Evolutionary conservation across 2,888 invertebrate genomes (phyloP), one percentile per base, ranked within the genome.

Genomic region (Oeneis ivallda): DNA sequence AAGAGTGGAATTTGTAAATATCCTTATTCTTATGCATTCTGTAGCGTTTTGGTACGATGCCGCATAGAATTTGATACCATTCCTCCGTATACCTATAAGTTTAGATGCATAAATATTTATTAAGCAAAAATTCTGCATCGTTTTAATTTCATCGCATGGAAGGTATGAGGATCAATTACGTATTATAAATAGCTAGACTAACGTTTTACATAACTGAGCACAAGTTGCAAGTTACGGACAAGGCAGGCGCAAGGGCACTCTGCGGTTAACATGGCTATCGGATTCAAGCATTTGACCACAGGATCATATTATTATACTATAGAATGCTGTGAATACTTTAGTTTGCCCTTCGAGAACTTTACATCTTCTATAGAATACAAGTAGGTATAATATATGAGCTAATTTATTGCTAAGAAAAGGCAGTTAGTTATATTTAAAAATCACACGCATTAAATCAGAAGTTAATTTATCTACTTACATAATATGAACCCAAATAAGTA

Each of bases 231-330:
- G 69, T 58, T 64, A 66, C 62, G 69, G 65, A 68, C 75, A 75
- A 75, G 74, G 72, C 75, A 72, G 67, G 50, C 67, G 71, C 74
- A 75, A 77, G 80, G 77, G 69, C 73, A 70, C 49, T 50, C 65
- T 74, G 80, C 69, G 80, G 80, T 77, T 72, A 64, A 64, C 68
- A 63, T 58, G 69, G 66, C 62, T 67, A 70, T 70, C 70, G 60
- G 61, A 68, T 71, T 67, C 68, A 65, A 65, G 61, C 62, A 66
- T 65, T 70, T 65, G 70, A 71, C 71, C 71, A 53, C 71, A 71
- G 53, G 65, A 64, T 60, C 56, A 54, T 69, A 64, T 62, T 56
- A 56, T 65, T 8, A 2, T 43, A 5, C 37, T 19, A 13, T 26
- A 50, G 26, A 50, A 50, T 26, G 11, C 11, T 50, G 47, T 9